phyloP scores from a whole-genome alignment of 2,888 invertebrate species.

The Apoderus coryli region DNA sequence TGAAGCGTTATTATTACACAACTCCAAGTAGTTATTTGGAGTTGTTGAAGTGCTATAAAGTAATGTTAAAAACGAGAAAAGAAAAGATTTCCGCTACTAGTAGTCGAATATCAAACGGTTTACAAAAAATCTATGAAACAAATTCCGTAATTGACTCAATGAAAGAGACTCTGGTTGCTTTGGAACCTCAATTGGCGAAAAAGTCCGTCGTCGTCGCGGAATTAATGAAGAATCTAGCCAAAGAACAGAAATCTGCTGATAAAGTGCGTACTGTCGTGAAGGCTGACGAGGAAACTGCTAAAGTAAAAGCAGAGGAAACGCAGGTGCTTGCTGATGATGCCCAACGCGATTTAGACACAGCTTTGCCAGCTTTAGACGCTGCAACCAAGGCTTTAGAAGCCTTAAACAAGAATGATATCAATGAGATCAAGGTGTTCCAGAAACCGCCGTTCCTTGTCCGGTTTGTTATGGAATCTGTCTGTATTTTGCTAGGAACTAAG shows the following conservation, averaged over 20 bases:
- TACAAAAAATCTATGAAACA: slow-evolving; percentile 67
- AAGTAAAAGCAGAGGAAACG: slow-evolving; percentile 76
- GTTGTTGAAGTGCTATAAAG: slow-evolving; percentile 62
- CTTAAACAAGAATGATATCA: slow-evolving; percentile 80
- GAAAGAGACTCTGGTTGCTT: slow-evolving; percentile 66
- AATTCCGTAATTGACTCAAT: slow-evolving; percentile 69
- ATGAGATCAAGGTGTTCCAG: slow-evolving; percentile 76
- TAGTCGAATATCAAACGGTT: slow-evolving; percentile 60
- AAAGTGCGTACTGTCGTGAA: slow-evolving; percentile 64
- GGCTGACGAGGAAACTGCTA: slow-evolving; percentile 71
- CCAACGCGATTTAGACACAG: slow-evolving; percentile 69
- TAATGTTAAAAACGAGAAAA: slow-evolving; percentile 52
- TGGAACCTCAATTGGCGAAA: slow-evolving; percentile 67
- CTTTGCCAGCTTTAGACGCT: slow-evolving; percentile 72
- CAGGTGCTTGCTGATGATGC: slow-evolving; percentile 74
- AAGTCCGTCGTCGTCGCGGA: slow-evolving; percentile 63
- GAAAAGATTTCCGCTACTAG: slow-evolving; percentile 50
- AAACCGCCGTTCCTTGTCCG: slow-evolving; percentile 77
- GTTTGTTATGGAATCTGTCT: slow-evolving; percentile 87
- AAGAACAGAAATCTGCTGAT: slow-evolving; percentile 71
- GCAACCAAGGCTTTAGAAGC: slow-evolving; percentile 73
- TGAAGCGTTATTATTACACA: slow-evolving; percentile 76
- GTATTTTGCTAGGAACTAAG: slow-evolving; percentile 70
- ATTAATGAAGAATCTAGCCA: slow-evolving; percentile 58
- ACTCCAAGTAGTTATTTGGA: slow-evolving; percentile 86